Conservation (phyloP, 2,113 vertebrate species). For the Jacana jacana region DNA sequence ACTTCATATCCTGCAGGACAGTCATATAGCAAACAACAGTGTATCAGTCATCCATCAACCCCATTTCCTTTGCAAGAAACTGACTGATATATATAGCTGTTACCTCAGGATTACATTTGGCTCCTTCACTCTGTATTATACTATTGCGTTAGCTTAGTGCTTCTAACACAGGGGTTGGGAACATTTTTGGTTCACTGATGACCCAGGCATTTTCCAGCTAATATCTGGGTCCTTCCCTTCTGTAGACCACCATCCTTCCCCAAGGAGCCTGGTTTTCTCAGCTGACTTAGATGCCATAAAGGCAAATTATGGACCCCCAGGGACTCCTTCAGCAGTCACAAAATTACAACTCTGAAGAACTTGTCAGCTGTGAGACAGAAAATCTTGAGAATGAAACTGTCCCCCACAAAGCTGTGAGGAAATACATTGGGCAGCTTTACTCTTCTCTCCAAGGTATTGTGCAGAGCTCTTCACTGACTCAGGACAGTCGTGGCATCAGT, state of each 20-base stretch:
- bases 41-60: not conserved
- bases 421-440: not conserved
- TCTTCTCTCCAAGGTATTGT: not conserved
- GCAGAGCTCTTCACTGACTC: not conserved
- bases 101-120: not conserved
- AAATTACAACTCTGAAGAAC: not conserved
- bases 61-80: not conserved
- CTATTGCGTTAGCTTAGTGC: not conserved
- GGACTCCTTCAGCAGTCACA: not conserved
- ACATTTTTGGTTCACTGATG: not conserved
- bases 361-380: not conserved
- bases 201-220: not conserved
- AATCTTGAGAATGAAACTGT: not conserved
- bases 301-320: not conserved
- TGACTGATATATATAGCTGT: not conserved
- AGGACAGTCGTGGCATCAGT: not conserved
- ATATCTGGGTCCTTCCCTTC: not conserved
- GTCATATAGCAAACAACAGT: not conserved
- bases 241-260: not conserved
- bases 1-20: not conserved
- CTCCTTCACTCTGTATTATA: not conserved
- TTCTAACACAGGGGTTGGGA: not conserved
- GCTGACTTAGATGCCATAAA: not conserved
- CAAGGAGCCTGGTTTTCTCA: not conserved
- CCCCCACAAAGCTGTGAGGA: not conserved